Conservation (phyloP, 2,797 vertebrate genomes). For the Lutjanus campechanus region DNA sequence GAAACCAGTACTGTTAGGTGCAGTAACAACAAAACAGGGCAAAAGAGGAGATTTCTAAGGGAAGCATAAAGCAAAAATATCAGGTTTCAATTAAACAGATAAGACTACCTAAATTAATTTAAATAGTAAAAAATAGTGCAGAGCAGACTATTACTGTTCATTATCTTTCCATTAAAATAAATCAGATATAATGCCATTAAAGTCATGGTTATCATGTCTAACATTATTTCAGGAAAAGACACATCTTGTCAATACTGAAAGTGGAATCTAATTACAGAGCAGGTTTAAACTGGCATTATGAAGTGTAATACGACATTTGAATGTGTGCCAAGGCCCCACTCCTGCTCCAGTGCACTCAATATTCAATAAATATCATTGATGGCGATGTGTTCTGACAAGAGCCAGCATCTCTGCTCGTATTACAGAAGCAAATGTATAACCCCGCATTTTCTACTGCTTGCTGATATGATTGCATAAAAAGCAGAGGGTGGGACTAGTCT, state of each 20-base stretch:
- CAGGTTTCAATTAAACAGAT: constrained; percentile 6
- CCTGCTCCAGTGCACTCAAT: constrained; percentile 21
- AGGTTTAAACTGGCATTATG: constrained; percentile 42
- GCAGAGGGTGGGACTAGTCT: too few species aligned
- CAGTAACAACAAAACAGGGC: background rate
- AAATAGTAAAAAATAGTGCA: too few species aligned
- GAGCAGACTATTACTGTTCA: too few species aligned
- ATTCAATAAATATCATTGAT: constrained; percentile 1
- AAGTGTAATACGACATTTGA: constrained; percentile 43
- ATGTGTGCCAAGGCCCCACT: constrained; percentile 20
- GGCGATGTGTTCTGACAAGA: constrained; percentile 24
- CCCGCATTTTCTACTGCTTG: background rate
- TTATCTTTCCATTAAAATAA: background rate
- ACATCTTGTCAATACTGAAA: constrained; percentile 11
- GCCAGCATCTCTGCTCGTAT: background rate
- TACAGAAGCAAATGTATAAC: background rate
- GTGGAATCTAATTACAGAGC: constrained; percentile 38
- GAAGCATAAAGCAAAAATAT: background rate
- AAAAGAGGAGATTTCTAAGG: background rate
- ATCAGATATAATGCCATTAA: background rate
- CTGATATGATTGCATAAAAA: background rate
- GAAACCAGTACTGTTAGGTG: background rate
- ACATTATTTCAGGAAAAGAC: background rate
- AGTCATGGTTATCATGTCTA: background rate
- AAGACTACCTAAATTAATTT: background rate